phyloP scores from a whole-genome alignment of 2,888 invertebrate species.

The Pammene aurita region DNA sequence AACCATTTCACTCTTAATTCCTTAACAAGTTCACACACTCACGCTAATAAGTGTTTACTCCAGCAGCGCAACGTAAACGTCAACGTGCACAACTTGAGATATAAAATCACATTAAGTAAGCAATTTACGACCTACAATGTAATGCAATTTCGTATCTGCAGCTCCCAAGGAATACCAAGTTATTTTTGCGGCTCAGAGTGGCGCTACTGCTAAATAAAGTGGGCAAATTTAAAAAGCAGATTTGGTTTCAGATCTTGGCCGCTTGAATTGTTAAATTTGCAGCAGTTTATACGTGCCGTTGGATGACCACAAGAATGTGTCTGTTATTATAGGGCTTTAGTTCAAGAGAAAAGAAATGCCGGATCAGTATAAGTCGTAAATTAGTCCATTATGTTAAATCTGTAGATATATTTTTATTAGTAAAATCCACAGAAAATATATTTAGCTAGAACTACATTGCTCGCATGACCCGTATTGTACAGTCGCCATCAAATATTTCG shows the following conservation, averaged over 20 bases:
- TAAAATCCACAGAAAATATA: too few species aligned
- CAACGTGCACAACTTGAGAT: conserved; percentile 33
- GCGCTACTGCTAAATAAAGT: conserved; percentile 1
- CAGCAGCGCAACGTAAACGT: conserved; percentile 31
- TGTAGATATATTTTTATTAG: too few species aligned
- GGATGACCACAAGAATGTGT: conserved; percentile 27
- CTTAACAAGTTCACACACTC: conserved; percentile 9
- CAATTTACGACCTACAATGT: conserved; percentile 36
- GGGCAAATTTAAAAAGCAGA: neutral
- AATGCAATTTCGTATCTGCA: conserved; percentile 37
- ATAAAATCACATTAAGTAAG: conserved; percentile 41
- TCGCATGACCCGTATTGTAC: too few species aligned
- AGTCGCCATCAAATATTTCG: too few species aligned
- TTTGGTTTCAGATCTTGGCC: conserved; percentile 8
- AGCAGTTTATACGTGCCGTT: conserved; percentile 26
- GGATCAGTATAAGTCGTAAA: neutral
- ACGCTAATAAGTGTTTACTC: conserved; percentile 32
- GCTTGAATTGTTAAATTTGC: conserved; percentile 22
- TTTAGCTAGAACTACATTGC: too few species aligned
- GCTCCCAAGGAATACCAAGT: conserved; percentile 26
- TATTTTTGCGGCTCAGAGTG: conserved; percentile 16
- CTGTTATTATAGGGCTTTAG: conserved; percentile 16
- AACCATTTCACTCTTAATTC: neutral
- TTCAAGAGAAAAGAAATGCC: conserved; percentile 1
- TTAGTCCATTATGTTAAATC: neutral